These are phyloP conservation scores for Okapia johnstoni DNA, from an alignment of 2,113 vertebrate species.

Conservation along the genomic window DNA sequence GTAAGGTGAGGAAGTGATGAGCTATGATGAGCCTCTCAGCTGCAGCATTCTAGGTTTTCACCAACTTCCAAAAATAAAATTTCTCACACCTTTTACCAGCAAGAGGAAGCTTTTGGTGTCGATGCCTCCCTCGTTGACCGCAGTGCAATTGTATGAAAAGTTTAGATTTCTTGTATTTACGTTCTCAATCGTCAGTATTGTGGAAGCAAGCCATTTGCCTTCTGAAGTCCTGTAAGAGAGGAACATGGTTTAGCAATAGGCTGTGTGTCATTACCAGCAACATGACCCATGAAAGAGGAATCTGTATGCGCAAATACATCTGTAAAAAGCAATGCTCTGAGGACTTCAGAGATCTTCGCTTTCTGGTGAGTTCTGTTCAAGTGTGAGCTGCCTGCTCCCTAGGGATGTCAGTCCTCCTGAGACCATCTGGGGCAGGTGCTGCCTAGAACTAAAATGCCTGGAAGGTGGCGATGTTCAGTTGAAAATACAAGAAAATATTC, in stretches of 20 bases:
- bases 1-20: neutral
- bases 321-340: neutral
- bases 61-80: neutral
- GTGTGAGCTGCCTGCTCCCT: fast-evolving
- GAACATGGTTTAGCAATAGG: neutral
- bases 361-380: neutral
- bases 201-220: conserved; percentile 61
- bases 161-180: conserved; percentile 73
- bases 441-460: neutral
- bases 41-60: neutral
- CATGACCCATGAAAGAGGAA: neutral
- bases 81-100: conserved; percentile 63
- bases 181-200: conserved; percentile 70
- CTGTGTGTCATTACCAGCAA: neutral
- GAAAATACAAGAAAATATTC: neutral
- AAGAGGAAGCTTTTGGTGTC: conserved; percentile 68
- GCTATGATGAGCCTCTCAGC: neutral
- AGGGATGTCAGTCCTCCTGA: neutral
- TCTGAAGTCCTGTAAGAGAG: conserved; percentile 56
- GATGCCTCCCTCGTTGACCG: neutral
- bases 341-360: neutral
- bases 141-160: conserved; percentile 76
- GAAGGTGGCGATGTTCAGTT: neutral
- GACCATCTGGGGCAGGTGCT: neutral
- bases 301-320: neutral